Conservation (phyloP, 2,888 invertebrate species). For the Nomada hirtipes region DNA sequence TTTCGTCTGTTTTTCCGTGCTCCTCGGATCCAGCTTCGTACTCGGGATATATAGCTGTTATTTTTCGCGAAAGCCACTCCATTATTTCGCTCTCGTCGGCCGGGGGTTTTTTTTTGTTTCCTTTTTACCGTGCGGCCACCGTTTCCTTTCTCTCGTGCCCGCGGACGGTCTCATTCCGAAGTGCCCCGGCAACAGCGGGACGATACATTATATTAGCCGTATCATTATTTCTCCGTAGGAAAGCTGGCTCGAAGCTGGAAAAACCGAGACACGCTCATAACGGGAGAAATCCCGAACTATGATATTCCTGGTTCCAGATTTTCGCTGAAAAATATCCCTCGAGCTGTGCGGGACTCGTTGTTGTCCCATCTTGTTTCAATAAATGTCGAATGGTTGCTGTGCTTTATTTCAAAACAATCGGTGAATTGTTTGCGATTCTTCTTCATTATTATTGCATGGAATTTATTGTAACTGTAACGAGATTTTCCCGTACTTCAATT, state of each 20-base stretch:
- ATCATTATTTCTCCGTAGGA: slow-evolving; percentile 79
- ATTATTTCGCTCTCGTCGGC: slow-evolving; percentile 73
- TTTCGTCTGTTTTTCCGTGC: slow-evolving; percentile 76
- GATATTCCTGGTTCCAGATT: slow-evolving; percentile 48
- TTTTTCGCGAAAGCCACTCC: slow-evolving; percentile 80
- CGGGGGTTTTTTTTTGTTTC: slow-evolving; percentile 33
- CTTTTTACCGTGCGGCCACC: slow-evolving; percentile 49
- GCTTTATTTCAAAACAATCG: too few relatives aligned
- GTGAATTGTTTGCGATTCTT: too few relatives aligned
- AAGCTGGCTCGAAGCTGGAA: slow-evolving; percentile 72
- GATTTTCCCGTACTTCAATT: too few relatives aligned
- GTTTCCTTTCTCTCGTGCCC: slow-evolving; percentile 52
- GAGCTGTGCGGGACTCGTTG: slow-evolving; percentile 6
- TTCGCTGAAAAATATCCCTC: slow-evolving; percentile 41
- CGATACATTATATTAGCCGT: slow-evolving; percentile 81
- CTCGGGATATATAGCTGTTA: slow-evolving; percentile 79
- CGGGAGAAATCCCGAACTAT: slow-evolving; percentile 74
- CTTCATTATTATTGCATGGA: too few relatives aligned
- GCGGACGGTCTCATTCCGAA: slow-evolving; percentile 72
- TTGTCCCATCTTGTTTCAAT: not conserved
- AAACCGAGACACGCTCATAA: slow-evolving; percentile 76
- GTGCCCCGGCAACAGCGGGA: slow-evolving; percentile 77
- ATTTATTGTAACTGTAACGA: too few relatives aligned
- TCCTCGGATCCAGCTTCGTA: slow-evolving; percentile 75
- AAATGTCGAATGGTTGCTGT: too few relatives aligned